These are phyloP conservation scores for Hephaestus fuliginosus DNA, from an alignment of 2,797 vertebrate species.

Conservation along the genomic window DNA sequence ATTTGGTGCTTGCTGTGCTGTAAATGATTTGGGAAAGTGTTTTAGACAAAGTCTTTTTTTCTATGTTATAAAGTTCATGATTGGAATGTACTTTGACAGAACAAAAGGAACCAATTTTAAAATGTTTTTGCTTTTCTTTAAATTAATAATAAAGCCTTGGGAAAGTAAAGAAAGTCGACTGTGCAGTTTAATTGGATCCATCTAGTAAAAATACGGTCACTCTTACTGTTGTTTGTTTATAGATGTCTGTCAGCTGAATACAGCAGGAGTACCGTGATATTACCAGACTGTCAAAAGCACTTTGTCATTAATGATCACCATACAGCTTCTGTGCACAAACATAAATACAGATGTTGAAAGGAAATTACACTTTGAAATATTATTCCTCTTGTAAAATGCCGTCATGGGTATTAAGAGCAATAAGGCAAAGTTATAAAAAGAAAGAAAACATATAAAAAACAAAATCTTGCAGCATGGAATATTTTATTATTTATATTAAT, in stretches of 20 bases:
- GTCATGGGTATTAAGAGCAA: background rate
- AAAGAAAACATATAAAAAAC: background rate
- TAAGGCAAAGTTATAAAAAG: constrained; percentile 4
- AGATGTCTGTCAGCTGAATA: background rate
- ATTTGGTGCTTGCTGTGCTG: constrained; percentile 83
- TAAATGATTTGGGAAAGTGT: constrained; percentile 78
- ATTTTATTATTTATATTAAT: constrained; percentile 35
- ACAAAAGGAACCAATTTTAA: constrained; percentile 76
- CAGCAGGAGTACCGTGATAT: background rate
- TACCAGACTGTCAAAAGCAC: background rate
- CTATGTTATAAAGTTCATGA: constrained; percentile 75
- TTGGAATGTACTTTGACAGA: constrained; percentile 76
- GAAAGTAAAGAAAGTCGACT: background rate
- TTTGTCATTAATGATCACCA: background rate
- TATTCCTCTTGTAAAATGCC: background rate
- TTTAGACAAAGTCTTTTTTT: constrained; percentile 76
- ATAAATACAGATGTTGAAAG: background rate
- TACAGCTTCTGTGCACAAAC: background rate
- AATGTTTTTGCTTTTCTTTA: constrained; percentile 69
- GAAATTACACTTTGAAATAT: background rate
- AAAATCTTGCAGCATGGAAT: background rate
- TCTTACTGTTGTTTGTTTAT: background rate
- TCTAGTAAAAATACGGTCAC: background rate
- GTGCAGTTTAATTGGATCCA: constrained; percentile 11
- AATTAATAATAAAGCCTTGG: constrained; percentile 81